These are phyloP conservation scores for Drosophila pseudoananassae DNA, from an alignment of 1,140 invertebrate genomes.

Conservation along the genomic window DNA sequence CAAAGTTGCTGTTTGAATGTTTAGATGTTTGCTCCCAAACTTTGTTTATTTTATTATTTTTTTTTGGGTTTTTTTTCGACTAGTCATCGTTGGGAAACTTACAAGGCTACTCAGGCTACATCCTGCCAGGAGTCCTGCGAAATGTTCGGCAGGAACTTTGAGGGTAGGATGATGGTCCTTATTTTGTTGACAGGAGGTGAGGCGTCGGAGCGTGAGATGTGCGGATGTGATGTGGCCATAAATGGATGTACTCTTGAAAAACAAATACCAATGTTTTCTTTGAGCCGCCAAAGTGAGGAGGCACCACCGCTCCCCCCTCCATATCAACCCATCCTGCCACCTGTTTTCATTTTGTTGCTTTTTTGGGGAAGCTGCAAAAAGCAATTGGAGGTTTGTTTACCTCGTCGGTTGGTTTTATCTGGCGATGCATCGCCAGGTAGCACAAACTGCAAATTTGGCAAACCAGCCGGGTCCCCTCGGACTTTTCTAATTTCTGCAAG, in stretches of 20 bases:
- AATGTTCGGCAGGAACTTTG: neutral
- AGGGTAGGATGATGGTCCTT: neutral
- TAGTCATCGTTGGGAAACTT: conserved; percentile 25
- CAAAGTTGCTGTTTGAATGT: conserved; percentile 19
- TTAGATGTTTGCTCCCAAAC: conserved; percentile 15
- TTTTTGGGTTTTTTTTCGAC: neutral
- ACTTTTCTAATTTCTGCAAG: neutral
- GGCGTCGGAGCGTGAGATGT: conserved; percentile 5
- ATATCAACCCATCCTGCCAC: neutral
- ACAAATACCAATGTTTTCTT: conserved; percentile 6
- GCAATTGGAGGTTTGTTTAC: conserved; percentile 3
- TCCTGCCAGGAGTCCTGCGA: neutral
- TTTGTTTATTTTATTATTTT: conserved; percentile 11
- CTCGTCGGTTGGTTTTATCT: conserved; percentile 1
- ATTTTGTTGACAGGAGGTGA: conserved; percentile 6
- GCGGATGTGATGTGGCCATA: conserved; percentile 6
- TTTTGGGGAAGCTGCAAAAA: conserved; percentile 1
- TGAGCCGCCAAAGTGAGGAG: neutral
- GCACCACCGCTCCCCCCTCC: neutral
- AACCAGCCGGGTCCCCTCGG: neutral
- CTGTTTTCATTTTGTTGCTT: neutral
- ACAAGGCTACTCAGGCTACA: conserved; percentile 17
- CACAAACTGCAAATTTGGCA: conserved; percentile 4
- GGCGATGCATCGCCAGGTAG: conserved; percentile 1
- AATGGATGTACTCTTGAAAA: conserved; percentile 7